phyloP scores from a whole-genome alignment of 1,140 invertebrate species.

The Drosophila littoralis region DNA sequence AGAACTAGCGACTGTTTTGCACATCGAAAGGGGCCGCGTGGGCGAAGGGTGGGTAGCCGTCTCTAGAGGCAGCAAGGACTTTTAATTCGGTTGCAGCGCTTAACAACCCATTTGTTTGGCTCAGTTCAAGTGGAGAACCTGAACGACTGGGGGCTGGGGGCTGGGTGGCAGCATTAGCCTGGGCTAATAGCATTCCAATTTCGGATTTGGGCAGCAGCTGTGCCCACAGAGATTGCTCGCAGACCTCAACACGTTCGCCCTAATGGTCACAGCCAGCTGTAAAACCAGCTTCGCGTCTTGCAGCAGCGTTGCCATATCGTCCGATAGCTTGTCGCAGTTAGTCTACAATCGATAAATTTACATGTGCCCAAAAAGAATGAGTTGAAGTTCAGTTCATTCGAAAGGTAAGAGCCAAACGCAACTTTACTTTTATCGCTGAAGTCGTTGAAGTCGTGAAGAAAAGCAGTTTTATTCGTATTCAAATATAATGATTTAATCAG shows the following conservation, averaged over 20 bases:
- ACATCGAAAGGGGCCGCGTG: slow-evolving; percentile 3
- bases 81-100: slow-evolving; percentile 68
- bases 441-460: no score
- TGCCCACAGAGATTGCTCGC: slow-evolving; percentile 9
- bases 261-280: neutral
- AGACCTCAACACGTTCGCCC: neutral
- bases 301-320: neutral
- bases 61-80: slow-evolving; percentile 43
- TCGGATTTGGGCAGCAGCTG: slow-evolving; percentile 19
- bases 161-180: slow-evolving; percentile 49
- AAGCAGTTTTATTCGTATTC: no score
- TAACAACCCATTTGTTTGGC: slow-evolving; percentile 40
- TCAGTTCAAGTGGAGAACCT: slow-evolving; percentile 1
- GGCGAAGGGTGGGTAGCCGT: neutral
- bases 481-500: no score
- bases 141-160: no score
- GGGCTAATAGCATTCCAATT: slow-evolving; percentile 61
- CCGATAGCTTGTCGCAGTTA: neutral
- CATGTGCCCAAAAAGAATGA: neutral
- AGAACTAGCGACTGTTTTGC: slow-evolving; percentile 30
- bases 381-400: neutral
- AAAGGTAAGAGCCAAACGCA: neutral
- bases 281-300: neutral
- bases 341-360: neutral
- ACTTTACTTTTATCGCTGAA: neutral